Percentiles rank a stretch among this genome's conserved stretches.
These are phyloP conservation scores for Isoperla grammatica DNA, from an alignment of 2,888 invertebrate species.

Conservation along the genomic window DNA sequence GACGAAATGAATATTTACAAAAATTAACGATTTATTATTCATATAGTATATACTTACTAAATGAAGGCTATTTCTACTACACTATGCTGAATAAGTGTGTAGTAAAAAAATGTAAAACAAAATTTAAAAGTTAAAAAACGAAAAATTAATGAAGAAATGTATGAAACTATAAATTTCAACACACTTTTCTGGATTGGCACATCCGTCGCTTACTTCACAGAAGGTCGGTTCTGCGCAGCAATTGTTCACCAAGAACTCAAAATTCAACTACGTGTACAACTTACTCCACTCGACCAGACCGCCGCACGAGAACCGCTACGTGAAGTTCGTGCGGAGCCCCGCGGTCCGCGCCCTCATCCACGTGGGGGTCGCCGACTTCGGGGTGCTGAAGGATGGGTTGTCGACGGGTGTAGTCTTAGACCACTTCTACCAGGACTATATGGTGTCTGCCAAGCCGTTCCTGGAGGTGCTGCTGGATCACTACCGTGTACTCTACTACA, in stretches of 20 bases:
- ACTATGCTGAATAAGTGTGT: no score
- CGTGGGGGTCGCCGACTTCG: conserved; percentile 50
- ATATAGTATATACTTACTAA: no score
- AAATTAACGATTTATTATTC: no score
- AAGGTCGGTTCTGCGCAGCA: neutral
- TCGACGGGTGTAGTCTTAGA: conserved; percentile 47
- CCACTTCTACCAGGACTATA: conserved; percentile 50
- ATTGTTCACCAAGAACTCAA: conserved; percentile 36
- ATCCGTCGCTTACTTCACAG: conserved; percentile 12
- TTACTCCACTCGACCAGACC: conserved; percentile 42
- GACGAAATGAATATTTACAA: no score
- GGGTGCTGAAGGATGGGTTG: conserved; percentile 35
- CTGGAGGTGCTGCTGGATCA: conserved; percentile 51
- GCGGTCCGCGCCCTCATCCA: conserved; percentile 48
- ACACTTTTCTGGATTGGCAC: no score
- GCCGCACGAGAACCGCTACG: conserved; percentile 11
- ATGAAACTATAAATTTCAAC: no score
- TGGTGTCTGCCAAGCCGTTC: conserved; percentile 54
- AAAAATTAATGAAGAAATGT: no score
- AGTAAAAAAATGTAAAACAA: no score
- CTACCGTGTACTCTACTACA: conserved; percentile 42
- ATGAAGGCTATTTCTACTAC: no score
- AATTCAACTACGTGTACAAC: conserved; percentile 49
- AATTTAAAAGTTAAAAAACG: no score
- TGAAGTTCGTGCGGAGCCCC: conserved; percentile 44